Conservation (phyloP, 2,113 vertebrate species). For the Ctenodactylus gundi region DNA sequence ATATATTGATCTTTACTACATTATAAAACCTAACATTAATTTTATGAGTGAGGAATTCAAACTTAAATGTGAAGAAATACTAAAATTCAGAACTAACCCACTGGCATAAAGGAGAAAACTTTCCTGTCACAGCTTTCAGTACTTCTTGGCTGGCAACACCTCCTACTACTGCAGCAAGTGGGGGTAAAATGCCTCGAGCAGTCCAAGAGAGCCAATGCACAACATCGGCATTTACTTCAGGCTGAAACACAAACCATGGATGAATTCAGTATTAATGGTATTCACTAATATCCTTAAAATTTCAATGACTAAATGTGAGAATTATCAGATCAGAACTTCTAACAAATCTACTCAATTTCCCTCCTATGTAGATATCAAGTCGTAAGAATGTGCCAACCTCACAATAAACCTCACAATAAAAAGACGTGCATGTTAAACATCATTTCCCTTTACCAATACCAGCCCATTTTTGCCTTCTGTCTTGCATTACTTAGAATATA, state of each 20-base stretch:
- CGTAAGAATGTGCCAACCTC: background rate
- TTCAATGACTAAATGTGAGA: constrained; percentile 17
- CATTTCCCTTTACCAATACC: background rate
- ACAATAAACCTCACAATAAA: too few species aligned
- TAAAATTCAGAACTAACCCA: constrained; percentile 89
- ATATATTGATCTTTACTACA: background rate
- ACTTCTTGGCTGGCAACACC: constrained; percentile 97
- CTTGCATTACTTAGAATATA: background rate
- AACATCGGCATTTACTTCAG: constrained; percentile 87
- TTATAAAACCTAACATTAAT: background rate
- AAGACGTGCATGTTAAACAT: background rate
- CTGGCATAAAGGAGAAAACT: constrained; percentile 97
- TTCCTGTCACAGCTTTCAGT: constrained; percentile 97
- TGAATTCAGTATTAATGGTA: background rate
- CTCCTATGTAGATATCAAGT: background rate
- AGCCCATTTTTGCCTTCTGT: background rate
- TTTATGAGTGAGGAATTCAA: background rate
- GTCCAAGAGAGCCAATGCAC: constrained; percentile 92
- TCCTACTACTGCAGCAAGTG: constrained; percentile 93
- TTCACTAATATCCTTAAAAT: background rate
- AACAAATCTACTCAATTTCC: background rate
- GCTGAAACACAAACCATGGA: constrained; percentile 77
- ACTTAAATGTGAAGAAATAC: constrained; percentile 17
- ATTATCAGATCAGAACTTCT: background rate
- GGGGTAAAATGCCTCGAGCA: constrained; percentile 90